Percentiles rank a stretch among this genome's conserved stretches.
phyloP scores from a whole-genome alignment of 2,888 invertebrate species.

The Drymonia ruficornis region DNA sequence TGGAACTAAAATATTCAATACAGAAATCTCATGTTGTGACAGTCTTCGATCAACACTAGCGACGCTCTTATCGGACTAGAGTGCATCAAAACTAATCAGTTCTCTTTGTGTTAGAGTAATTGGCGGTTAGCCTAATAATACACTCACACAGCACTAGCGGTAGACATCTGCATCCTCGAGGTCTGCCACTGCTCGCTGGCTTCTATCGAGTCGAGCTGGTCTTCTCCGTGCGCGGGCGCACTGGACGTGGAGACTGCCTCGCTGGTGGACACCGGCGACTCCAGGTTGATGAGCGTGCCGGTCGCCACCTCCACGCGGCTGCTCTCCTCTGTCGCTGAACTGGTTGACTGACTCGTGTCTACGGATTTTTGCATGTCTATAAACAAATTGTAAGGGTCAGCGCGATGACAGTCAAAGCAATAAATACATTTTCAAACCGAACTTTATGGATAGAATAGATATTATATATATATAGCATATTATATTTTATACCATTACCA shows the following conservation, averaged over 20 bases:
- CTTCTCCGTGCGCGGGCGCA: slow-evolving; percentile 51
- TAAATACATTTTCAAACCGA: no score
- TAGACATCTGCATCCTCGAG: slow-evolving; percentile 68
- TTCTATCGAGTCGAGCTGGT: slow-evolving; percentile 78
- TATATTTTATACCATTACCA: no score
- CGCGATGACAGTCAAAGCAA: no score
- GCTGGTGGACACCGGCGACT: slow-evolving; percentile 66
- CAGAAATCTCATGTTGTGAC: no score
- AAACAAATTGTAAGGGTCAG: slow-evolving; percentile 10
- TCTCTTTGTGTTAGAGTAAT: no score
- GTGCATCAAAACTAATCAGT: no score
- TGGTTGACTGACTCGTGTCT: slow-evolving; percentile 75
- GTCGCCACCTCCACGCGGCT: slow-evolving; percentile 70
- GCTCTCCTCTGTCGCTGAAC: slow-evolving; percentile 68
- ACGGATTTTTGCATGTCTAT: slow-evolving; percentile 69
- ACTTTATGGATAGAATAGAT: slow-evolving; percentile 5
- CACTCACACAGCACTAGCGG: slow-evolving; percentile 70
- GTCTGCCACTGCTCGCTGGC: slow-evolving; percentile 71
- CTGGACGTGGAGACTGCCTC: slow-evolving; percentile 47
- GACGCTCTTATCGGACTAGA: no score
- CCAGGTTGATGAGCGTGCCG: slow-evolving; percentile 73
- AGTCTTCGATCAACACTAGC: no score
- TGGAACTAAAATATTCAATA: no score
- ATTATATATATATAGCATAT: no score
- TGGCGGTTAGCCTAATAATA: no score